Evolutionary conservation across 2,888 invertebrate genomes (phyloP), one percentile per base, ranked within the genome.

Genomic region (Ganaspis brasiliensis): DNA sequence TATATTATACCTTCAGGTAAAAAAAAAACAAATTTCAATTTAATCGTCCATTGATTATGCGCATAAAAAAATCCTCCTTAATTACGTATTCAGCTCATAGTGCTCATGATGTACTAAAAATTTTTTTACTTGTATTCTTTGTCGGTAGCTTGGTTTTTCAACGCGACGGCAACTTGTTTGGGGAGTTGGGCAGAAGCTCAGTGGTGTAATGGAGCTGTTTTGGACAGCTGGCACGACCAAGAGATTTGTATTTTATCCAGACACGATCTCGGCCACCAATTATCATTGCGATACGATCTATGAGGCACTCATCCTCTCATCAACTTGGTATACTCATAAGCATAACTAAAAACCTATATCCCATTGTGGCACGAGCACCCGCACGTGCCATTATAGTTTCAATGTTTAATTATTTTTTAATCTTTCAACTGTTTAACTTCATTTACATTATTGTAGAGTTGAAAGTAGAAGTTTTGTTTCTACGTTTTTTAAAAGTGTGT

Each of bases 191-290:
- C 24, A 75, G 59, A 71, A 75, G 56, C 35, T 75, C 71, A 16
- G 26, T 71, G 45, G 37, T 75, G 75, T 75, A 75, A 75, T 75
- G 71, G 75, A 75, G 75, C 75, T 75, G 75, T 75, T 75, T 45
- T 70, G 49, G 26, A 56, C 75, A 75, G 70, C 52, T 52, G 52
- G 52, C 52, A 16, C 52, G 16, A 56, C 49, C 37, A 40, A 57
- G 57, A 75, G 70, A 75, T 75, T 71, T 75, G 70, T 75, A 71
- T 70, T 71, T 75, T 71, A 75, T 75, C 75, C 57, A 56, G 59
- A 75, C 75, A 75, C 75, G 75, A 75, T 75, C 75, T 75, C 59
- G 75, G 71, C 75, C 71, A 75, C 75, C 75, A 75, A 75, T 75
- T 75, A 75, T 75, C 75, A 75, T 59, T 45, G 70, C 70, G 75